Percentiles rank a stretch among this genome's conserved stretches.
Evolutionary conservation across 2,888 invertebrate species (phyloP).

Genomic region (Sinhomidia bicolor): DNA sequence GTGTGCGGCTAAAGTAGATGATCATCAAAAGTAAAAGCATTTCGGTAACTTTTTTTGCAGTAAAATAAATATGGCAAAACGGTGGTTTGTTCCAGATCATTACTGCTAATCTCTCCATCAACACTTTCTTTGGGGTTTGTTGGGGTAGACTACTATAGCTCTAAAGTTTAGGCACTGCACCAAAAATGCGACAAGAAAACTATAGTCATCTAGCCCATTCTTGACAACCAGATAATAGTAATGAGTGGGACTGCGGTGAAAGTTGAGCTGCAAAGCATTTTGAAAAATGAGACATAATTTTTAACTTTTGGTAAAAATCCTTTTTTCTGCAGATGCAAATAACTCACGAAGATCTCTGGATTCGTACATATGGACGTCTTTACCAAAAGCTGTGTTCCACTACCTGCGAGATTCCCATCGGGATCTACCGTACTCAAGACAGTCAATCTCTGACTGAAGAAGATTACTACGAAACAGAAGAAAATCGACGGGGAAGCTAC

Average conservation of each 20-base stretch:
- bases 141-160: too few relatives aligned
- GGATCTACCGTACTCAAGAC: conserved; percentile 98
- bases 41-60: too few relatives aligned
- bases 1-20: too few relatives aligned
- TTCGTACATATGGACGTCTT: conserved; percentile 97
- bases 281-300: neutral
- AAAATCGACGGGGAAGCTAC: conserved; percentile 46
- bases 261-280: neutral
- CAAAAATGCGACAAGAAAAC: conserved; percentile 88
- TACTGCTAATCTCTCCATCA: too few relatives aligned
- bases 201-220: conserved; percentile 84
- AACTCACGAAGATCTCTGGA: conserved; percentile 99
- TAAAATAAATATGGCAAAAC: too few relatives aligned
- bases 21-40: too few relatives aligned
- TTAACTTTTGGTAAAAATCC: neutral
- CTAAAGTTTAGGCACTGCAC: too few relatives aligned
- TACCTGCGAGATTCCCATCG: conserved; percentile 98
- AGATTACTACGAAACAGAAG: conserved; percentile 76
- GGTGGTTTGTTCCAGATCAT: too few relatives aligned
- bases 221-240: conserved; percentile 89
- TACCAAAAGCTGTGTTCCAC: conserved; percentile 99
- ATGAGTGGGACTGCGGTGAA: too few relatives aligned
- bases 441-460: conserved; percentile 81
- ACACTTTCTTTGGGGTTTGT: too few relatives aligned
- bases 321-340: conserved; percentile 91